Evolutionary conservation across 2,113 vertebrate species (phyloP).

Genomic region (Ondatra zibethicus): DNA sequence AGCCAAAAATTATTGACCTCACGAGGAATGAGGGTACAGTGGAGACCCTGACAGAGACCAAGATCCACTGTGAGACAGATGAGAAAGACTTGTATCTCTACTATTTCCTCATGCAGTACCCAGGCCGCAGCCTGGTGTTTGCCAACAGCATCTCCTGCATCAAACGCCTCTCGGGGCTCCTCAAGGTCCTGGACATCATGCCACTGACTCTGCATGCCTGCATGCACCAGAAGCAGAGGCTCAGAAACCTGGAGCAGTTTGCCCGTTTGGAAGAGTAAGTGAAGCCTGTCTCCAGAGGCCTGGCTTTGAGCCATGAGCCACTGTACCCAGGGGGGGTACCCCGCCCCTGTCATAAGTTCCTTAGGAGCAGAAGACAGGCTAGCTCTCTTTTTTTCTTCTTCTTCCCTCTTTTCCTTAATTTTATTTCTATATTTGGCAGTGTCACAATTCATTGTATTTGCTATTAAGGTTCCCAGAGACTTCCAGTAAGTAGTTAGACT

Average conservation of each 20-base stretch:
- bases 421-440: not conserved
- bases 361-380: not conserved
- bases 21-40: conserved; percentile 96
- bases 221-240: conserved; percentile 99
- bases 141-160: conserved; percentile 99
- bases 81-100: conserved; percentile 98
- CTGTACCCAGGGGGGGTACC: not conserved
- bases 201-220: conserved; percentile 96
- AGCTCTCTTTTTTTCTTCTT: not conserved
- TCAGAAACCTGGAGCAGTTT: conserved; percentile 98
- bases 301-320: not conserved
- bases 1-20: conserved; percentile 97
- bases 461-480: not conserved
- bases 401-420: not conserved
- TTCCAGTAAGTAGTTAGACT: not conserved
- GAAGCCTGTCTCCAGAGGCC: not conserved
- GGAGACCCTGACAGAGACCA: conserved; percentile 95
- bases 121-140: conserved; percentile 97
- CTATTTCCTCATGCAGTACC: conserved; percentile 95
- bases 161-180: conserved; percentile 94
- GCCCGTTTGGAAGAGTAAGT: conserved; percentile 93
- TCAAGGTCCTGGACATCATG: conserved; percentile 92
- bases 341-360: not conserved
- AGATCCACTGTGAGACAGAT: conserved; percentile 93
- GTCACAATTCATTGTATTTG: not conserved